phyloP scores from a whole-genome alignment of 37 sponge, comb jelly and placozoan genomes.

The Hormiphora californensis region DNA sequence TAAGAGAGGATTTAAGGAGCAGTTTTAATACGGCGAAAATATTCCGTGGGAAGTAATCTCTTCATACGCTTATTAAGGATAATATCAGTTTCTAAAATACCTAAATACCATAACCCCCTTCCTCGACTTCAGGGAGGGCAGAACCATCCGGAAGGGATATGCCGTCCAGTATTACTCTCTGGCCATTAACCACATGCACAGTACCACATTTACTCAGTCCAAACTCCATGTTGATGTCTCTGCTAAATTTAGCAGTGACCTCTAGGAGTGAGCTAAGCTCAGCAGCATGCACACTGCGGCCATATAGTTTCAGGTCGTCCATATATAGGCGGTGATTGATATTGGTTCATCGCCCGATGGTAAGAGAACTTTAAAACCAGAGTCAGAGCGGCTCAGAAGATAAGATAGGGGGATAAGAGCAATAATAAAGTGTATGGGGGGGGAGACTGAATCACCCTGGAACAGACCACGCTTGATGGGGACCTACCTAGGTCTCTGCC shows the following conservation, averaged over 20 bases:
- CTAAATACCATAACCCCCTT: background rate
- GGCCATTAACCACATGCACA: background rate
- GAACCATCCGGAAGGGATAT: background rate
- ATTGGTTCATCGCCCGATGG: background rate
- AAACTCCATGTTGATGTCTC: constrained; percentile 48
- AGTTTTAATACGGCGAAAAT: background rate
- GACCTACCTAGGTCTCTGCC: background rate
- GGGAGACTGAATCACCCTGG: background rate
- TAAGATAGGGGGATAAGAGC: background rate
- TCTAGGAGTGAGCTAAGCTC: background rate
- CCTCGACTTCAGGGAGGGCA: background rate
- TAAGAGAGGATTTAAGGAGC: background rate
- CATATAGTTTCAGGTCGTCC: constrained; percentile 50
- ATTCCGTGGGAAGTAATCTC: background rate
- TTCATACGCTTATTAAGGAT: background rate
- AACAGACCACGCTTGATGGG: background rate
- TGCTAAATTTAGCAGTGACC: background rate
- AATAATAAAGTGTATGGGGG: background rate
- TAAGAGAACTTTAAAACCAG: background rate
- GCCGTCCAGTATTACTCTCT: background rate
- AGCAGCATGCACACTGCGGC: background rate
- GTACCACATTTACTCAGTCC: constrained; percentile 43
- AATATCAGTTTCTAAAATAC: background rate
- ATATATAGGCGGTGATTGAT: constrained; percentile 15
- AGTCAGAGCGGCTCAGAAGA: background rate